These are phyloP conservation scores for Agelaius tricolor DNA, from an alignment of 2,113 vertebrate species.

Conservation along the genomic window DNA sequence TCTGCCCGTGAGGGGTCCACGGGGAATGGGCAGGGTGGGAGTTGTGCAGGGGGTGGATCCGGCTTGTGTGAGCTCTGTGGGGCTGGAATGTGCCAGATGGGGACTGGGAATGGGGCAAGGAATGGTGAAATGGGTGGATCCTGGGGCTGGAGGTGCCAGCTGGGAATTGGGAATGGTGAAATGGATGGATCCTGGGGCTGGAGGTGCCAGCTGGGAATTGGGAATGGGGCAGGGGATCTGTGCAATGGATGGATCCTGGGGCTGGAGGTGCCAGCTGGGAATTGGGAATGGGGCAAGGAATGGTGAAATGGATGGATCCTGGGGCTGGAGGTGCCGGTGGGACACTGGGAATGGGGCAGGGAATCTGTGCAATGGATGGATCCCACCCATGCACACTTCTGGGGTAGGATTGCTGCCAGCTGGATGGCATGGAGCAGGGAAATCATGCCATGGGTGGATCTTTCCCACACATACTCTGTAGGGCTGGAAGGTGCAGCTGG, in stretches of 20 bases:
- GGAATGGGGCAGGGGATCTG: no score
- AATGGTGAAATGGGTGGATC: rapidly evolving
- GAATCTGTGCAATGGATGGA: neutral
- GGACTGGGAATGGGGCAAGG: neutral
- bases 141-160: rapidly evolving
- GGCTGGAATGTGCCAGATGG: rapidly evolving
- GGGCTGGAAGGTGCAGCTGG: neutral
- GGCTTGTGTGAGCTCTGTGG: rapidly evolving
- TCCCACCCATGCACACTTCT: rapidly evolving
- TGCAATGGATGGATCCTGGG: no score
- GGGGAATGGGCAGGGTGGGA: no score
- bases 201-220: no score
- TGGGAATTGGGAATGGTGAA: rapidly evolving
- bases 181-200: neutral
- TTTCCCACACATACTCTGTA: no score
- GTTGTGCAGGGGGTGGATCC: rapidly evolving
- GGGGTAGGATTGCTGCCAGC: neutral
- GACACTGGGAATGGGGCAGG: neutral
- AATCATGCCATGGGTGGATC: no score
- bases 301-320: no score
- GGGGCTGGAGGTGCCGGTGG: neutral
- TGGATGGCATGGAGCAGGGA: no score
- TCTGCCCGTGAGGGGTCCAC: rapidly evolving
- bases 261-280: neutral
- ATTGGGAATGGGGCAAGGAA: no score